Percentiles rank a stretch among this genome's conserved stretches.
These are phyloP conservation scores for Bostrychus sinensis DNA, from an alignment of 2,113 vertebrate genomes.

Conservation along the genomic window DNA sequence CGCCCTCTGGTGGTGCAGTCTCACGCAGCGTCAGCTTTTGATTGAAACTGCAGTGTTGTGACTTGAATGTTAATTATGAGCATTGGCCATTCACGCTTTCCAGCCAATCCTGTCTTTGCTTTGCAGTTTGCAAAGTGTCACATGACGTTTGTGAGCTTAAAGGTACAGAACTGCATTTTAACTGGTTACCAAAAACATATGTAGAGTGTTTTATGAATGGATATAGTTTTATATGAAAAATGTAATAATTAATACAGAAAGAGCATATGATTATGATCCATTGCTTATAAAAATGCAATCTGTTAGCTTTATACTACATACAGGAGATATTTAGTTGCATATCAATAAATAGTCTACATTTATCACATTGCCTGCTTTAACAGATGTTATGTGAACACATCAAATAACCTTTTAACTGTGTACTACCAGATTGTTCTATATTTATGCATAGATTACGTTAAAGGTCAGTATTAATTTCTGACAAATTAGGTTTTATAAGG, in stretches of 20 bases:
- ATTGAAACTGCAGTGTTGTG: conserved; percentile 69
- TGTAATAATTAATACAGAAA: conserved; percentile 37
- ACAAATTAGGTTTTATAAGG: conserved; percentile 63
- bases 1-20: conserved; percentile 45
- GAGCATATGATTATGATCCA: conserved; percentile 19
- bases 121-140: conserved; percentile 26
- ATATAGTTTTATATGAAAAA: conserved; percentile 43
- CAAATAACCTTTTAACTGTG: conserved; percentile 55
- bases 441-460: conserved; percentile 39
- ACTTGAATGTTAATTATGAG: conserved; percentile 66
- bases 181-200: conserved; percentile 19
- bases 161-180: conserved; percentile 29
- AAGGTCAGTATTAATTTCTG: not conserved
- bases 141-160: conserved; percentile 44
- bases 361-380: conserved; percentile 60
- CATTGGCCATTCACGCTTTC: conserved; percentile 62
- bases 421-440: conserved; percentile 69
- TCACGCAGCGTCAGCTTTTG: conserved; percentile 30
- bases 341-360: conserved; percentile 43
- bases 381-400: conserved; percentile 55
- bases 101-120: conserved; percentile 60
- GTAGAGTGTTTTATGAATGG: conserved; percentile 45
- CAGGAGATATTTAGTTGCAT: conserved; percentile 39
- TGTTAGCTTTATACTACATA: conserved; percentile 45
- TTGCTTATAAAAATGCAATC: conserved; percentile 22